A percentile compares a stretch with the other conserved stretches of the same genome.
Conservation (phyloP, 2,888 invertebrate genomes). For the Timema podura region DNA sequence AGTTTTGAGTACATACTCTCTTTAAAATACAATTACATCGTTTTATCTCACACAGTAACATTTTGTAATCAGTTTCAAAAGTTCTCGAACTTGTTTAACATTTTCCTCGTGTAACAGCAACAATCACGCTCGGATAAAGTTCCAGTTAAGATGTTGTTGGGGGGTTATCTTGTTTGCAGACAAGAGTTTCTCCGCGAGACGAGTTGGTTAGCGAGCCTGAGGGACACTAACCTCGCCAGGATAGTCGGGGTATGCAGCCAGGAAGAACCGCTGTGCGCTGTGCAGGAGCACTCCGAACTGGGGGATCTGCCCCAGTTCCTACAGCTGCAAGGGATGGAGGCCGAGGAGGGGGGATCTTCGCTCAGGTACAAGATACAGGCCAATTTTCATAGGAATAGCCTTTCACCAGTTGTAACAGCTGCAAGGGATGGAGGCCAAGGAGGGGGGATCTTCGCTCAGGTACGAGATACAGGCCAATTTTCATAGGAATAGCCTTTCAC, state of each 20-base stretch:
- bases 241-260: constrained; percentile 75
- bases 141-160: constrained; percentile 11
- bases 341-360: constrained; percentile 48
- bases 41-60: too few species aligned
- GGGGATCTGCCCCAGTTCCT: constrained; percentile 75
- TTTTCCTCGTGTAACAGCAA: too few species aligned
- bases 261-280: constrained; percentile 80
- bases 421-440: too few species aligned
- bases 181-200: constrained; percentile 86
- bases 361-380: constrained; percentile 43
- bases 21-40: too few species aligned
- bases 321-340: constrained; percentile 42
- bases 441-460: constrained; percentile 47
- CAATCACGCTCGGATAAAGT: too few species aligned
- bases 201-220: constrained; percentile 75
- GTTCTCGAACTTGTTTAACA: too few species aligned
- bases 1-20: too few species aligned
- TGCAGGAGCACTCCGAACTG: constrained; percentile 85
- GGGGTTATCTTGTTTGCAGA: constrained; percentile 48
- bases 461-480: constrained; percentile 33
- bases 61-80: too few species aligned
- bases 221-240: constrained; percentile 78
- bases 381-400: too few species aligned
- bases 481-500: too few species aligned
- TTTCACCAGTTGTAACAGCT: too few species aligned